A percentile compares a stretch with the other conserved stretches of the same genome.
Evolutionary conservation across 1,140 invertebrate species (phyloP).

Genomic region (Drosophila aff.): DNA sequence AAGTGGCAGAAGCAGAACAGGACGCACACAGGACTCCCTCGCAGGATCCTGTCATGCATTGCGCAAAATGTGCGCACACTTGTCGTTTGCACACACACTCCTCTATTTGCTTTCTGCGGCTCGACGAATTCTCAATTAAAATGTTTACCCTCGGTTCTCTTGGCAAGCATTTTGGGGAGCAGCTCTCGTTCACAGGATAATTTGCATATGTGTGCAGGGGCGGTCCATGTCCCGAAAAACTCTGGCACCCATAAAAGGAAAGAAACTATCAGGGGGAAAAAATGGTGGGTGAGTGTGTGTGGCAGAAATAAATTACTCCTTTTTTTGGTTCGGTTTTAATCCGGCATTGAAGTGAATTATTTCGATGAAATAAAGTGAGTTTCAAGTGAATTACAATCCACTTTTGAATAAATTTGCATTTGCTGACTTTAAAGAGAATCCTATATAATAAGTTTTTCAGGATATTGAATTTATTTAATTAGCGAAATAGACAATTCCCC

Average conservation of each 20-base stretch:
- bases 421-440: background rate
- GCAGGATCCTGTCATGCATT: slow-evolving; percentile 36
- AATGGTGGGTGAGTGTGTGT: slow-evolving; percentile 2
- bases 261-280: slow-evolving; percentile 14
- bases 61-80: slow-evolving; percentile 40
- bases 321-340: slow-evolving; percentile 17
- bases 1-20: slow-evolving; percentile 32
- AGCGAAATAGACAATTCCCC: background rate
- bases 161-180: slow-evolving; percentile 26
- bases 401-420: background rate
- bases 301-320: slow-evolving; percentile 19
- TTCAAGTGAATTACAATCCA: slow-evolving; percentile 22
- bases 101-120: slow-evolving; percentile 75
- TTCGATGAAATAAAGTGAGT: slow-evolving; percentile 16
- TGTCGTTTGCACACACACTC: slow-evolving; percentile 63
- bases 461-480: background rate
- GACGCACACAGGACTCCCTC: slow-evolving; percentile 15
- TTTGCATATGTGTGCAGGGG: slow-evolving; percentile 42
- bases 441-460: too few relatives aligned
- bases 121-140: slow-evolving; percentile 79
- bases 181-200: slow-evolving; percentile 39
- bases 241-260: slow-evolving; percentile 3
- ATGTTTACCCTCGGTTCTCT: slow-evolving; percentile 60
- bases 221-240: slow-evolving; percentile 12
- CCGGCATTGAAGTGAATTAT: slow-evolving; percentile 15